Percentiles rank a stretch among this genome's conserved stretches.
Conservation (phyloP, 2,113 vertebrate genomes). For the Sterna hirundo region DNA sequence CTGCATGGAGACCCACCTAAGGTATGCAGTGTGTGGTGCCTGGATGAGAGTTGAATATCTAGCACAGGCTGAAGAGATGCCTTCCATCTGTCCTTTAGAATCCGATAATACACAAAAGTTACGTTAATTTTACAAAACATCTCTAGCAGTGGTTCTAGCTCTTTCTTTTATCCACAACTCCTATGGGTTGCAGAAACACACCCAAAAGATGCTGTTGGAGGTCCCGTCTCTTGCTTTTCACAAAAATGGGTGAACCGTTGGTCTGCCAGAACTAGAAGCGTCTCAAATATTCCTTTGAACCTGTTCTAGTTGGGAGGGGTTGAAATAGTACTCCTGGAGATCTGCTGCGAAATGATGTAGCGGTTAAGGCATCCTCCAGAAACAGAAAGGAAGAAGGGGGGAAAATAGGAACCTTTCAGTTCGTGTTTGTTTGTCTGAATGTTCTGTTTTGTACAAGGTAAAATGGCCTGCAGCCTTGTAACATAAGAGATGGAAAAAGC, state of each 20-base stretch:
- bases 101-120: not conserved
- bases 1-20: accelerated
- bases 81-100: not conserved
- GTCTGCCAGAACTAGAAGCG: not conserved
- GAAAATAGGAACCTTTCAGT: not conserved
- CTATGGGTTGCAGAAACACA: not conserved
- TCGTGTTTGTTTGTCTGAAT: not conserved
- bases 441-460: not conserved
- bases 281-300: not conserved
- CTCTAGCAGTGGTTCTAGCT: not conserved
- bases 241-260: not conserved
- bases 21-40: no score
- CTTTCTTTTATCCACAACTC: not conserved
- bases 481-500: not conserved
- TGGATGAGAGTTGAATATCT: not conserved
- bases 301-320: not conserved
- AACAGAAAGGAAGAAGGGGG: not conserved
- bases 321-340: not conserved
- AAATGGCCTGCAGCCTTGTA: not conserved
- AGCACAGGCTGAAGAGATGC: not conserved
- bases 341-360: not conserved
- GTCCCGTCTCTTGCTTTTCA: not conserved
- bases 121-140: not conserved
- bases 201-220: not conserved
- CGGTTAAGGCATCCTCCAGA: not conserved